phyloP scores from a whole-genome alignment of 1,140 invertebrate genomes.

The fruit fly (Drosophila melanogaster) region DNA sequence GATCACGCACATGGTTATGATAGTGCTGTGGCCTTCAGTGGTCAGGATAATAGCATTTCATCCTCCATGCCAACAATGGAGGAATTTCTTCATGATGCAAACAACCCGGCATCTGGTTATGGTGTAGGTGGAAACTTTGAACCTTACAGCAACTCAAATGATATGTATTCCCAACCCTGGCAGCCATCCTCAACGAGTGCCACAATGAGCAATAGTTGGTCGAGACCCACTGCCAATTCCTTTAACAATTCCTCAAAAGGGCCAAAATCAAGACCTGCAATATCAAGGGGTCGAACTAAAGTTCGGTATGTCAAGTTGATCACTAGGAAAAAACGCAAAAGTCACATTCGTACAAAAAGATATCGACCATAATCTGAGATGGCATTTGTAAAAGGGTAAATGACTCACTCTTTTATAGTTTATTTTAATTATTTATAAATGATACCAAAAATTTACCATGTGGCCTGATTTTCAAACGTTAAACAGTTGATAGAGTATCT shows the following conservation, averaged over 20 bases:
- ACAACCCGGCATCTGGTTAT: neutral
- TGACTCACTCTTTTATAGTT: conserved; percentile 3
- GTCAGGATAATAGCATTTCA: conserved; percentile 46
- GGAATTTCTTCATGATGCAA: conserved; percentile 43
- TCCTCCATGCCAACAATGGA: conserved; percentile 51
- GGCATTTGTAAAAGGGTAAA: neutral
- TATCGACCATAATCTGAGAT: conserved; percentile 42
- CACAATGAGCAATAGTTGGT: conserved; percentile 12
- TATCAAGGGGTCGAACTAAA: conserved; percentile 16
- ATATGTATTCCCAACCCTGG: conserved; percentile 16
- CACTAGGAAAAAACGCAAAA: conserved; percentile 67
- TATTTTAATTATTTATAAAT: conserved; percentile 25
- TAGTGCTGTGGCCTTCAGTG: conserved; percentile 62
- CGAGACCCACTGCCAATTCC: conserved; percentile 7
- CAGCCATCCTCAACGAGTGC: conserved; percentile 21
- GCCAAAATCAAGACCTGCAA: conserved; percentile 17
- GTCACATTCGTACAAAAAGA: conserved; percentile 59
- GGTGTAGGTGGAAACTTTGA: conserved; percentile 10
- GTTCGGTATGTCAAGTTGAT: conserved; percentile 57
- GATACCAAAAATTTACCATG: neutral
- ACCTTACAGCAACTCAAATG: conserved; percentile 30
- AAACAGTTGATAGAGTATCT: too few relatives aligned
- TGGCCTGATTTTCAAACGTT: too few relatives aligned
- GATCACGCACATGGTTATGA: conserved; percentile 45
- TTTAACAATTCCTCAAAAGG: conserved; percentile 7